Percentiles rank a stretch among this genome's conserved stretches.
Evolutionary conservation across 2,797 vertebrate genomes (phyloP).

Genomic region (Pangasius sanitwongsei): DNA sequence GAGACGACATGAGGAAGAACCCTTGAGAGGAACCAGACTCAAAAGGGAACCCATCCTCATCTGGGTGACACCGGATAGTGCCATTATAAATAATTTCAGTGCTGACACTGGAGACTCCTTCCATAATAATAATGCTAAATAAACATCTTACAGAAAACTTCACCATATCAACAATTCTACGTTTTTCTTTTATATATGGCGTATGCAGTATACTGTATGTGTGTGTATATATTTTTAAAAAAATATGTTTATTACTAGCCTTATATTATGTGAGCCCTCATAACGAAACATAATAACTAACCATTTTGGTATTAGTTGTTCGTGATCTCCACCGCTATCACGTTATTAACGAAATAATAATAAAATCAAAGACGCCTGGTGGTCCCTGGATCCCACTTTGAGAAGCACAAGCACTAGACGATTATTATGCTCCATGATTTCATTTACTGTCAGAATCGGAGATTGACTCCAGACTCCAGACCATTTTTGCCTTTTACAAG

Average conservation of each 20-base stretch:
- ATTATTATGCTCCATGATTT: constrained; percentile 36
- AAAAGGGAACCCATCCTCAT: too few relatives aligned
- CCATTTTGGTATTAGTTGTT: neutral
- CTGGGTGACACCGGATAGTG: too few relatives aligned
- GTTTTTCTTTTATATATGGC: too few relatives aligned
- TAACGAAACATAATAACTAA: neutral
- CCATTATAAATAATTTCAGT: too few relatives aligned
- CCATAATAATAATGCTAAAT: neutral
- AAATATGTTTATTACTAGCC: too few relatives aligned
- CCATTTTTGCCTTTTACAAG: constrained; percentile 49
- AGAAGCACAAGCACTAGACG: neutral
- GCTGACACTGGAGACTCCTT: neutral
- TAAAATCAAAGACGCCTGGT: neutral
- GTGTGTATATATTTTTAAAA: too few relatives aligned
- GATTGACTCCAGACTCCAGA: constrained; percentile 32
- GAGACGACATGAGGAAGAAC: too few relatives aligned
- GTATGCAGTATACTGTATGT: too few relatives aligned
- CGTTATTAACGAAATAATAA: neutral
- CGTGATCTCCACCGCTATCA: neutral
- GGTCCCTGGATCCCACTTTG: constrained; percentile 1
- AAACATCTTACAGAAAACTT: too few relatives aligned
- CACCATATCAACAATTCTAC: too few relatives aligned
- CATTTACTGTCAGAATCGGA: constrained; percentile 47
- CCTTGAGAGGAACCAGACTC: too few relatives aligned
- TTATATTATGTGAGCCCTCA: too few relatives aligned